Evolutionary conservation across 1,140 invertebrate species (phyloP).

Genomic region (Pogonomyrmex barbatus): DNA sequence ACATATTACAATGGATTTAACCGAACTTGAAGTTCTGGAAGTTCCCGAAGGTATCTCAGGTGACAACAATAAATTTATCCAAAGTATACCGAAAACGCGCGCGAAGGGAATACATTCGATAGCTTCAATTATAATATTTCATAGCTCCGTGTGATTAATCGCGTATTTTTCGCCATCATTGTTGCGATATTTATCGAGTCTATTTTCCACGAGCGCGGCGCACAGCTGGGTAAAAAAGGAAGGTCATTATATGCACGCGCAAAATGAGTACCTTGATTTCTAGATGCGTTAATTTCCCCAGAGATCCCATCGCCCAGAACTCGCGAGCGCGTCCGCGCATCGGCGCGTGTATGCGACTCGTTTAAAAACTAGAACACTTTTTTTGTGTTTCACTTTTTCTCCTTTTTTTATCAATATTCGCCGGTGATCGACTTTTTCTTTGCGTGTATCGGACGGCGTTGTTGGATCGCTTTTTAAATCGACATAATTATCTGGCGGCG

Average conservation of each 20-base stretch:
- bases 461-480: slow-evolving; percentile 41
- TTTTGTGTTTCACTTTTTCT: neutral
- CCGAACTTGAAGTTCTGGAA: neutral
- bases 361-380: slow-evolving; percentile 60
- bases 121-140: slow-evolving; percentile 11
- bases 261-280: slow-evolving; percentile 64
- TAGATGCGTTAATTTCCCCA: slow-evolving; percentile 69
- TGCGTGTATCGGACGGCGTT: neutral
- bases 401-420: slow-evolving; percentile 47
- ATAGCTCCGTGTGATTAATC: slow-evolving; percentile 33
- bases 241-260: slow-evolving; percentile 60
- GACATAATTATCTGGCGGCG: slow-evolving; percentile 52
- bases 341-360: slow-evolving; percentile 31
- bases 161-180: slow-evolving; percentile 53
- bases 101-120: neutral
- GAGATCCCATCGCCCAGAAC: slow-evolving; percentile 65
- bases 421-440: slow-evolving; percentile 58
- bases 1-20: neutral
- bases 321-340: slow-evolving; percentile 52
- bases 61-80: neutral
- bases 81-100: neutral
- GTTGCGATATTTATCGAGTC: slow-evolving; percentile 38
- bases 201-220: slow-evolving; percentile 43
- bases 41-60: neutral
- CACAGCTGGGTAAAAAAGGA: slow-evolving; percentile 44